Base-by-base conservation (phyloP, 2,797 vertebrate species). In the Rhabdomys pumilio region DNA sequence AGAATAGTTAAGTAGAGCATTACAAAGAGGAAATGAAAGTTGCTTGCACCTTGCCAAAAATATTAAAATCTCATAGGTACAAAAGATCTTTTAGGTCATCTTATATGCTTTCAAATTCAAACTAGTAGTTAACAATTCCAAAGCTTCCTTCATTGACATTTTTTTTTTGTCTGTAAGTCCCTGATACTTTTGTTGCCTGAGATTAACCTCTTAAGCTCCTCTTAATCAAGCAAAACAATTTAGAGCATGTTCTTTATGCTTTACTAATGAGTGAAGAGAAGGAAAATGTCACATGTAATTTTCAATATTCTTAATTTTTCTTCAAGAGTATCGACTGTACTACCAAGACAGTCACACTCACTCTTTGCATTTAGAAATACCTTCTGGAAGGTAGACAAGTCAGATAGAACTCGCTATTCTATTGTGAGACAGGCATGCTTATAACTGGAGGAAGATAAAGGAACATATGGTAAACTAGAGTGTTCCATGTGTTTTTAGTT, bases 401-500 rank as follows among this genome's bases (percentile, higher is more conserved):
- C 61, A 86, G 93, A 79, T 34, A 47, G 14, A 41, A 19, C 29
- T 61, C 38, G 26, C 3, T 26, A 88, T 29, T 89, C 41, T 69
- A 38, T 38, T 41, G 34, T 34, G 31, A 31, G 53, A 76, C 19
- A 47, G 17, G 20, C 0, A 2, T 1, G 11, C 15, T 8, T 75
- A 15, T n/a, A 38, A 41, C 19, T 90, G 77, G n/a, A 22, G 34
- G 10, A 13, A 47, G 59, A 20, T 38, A 22, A 86, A 77, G 55
- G 41, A 7, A 29, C 14, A 20, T 0, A 2, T 1, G 67, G 22
- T 5, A 24, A 22, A 22, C 53, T 47, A n/a, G 0, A 1, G 0
- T 15, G 15, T 63, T 24, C 31, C 15, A n/a, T 13, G 29, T 34
- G 72, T 85, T 63, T 10, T 77, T 91, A 83, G 41, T 67, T 29